A percentile compares a stretch with the other conserved stretches of the same genome.
Conservation (phyloP, 2,113 vertebrate species). For the Bubo bubo region DNA sequence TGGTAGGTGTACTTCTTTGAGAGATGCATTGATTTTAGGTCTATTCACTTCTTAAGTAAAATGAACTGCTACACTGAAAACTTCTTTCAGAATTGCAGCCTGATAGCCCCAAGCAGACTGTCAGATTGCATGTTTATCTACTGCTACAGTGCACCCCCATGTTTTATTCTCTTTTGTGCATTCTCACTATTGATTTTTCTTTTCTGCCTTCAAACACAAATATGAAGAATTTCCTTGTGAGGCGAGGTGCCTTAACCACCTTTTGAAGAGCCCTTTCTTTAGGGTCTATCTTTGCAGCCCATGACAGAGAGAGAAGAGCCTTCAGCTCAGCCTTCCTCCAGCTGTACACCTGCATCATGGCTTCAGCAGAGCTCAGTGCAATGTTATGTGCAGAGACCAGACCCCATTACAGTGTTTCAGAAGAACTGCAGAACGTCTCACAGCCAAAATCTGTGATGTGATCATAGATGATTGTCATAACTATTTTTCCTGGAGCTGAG, state of each 20-base stretch:
- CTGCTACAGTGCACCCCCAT: neutral
- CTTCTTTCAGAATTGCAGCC: neutral
- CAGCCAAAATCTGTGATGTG: neutral
- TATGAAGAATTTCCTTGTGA: neutral
- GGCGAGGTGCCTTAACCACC: neutral
- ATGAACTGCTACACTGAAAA: neutral
- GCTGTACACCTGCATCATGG: rapidly evolving
- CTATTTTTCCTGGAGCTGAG: neutral
- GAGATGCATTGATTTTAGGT: neutral
- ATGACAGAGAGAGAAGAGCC: neutral
- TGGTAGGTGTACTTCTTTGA: neutral
- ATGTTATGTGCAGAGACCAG: rapidly evolving
- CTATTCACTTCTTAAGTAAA: neutral
- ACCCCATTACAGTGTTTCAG: neutral
- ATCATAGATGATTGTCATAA: rapidly evolving
- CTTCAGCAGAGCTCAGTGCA: neutral
- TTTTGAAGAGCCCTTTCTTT: neutral
- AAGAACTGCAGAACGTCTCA: neutral
- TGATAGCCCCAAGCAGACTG: neutral
- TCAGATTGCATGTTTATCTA: neutral
- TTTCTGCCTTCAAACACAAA: neutral
- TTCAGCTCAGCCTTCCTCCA: neutral
- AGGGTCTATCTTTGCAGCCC: neutral
- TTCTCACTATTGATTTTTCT: neutral
- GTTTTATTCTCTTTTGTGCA: neutral